Evolutionary conservation across 2,888 invertebrate species (phyloP), one percentile per base, ranked within the genome.

Genomic region (Syrista parreyssii): DNA sequence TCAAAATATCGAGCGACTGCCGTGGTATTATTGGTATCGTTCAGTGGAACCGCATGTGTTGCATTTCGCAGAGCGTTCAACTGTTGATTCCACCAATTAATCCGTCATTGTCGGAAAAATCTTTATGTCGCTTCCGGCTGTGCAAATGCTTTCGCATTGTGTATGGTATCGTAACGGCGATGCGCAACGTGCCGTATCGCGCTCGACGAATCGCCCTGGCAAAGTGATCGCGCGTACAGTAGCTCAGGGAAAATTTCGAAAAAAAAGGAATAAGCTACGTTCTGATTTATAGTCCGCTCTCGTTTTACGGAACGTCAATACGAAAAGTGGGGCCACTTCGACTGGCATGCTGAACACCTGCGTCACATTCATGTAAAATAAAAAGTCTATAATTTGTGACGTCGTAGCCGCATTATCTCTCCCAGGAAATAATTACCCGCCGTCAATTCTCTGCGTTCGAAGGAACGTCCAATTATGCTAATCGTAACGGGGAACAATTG

Each of bases 381-480:
- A 80, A 83, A 81, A 80, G 74, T 77, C 79, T 84, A 79, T 81
- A 84, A 84, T 84, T 84, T 83, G 79, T 76, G 73, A 75, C 75
- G 76, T 81, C 78, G 78, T 74, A 79, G 73, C 81, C 74, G 79
- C 77, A 68, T 83, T 84, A 79, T 80, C 80, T 78, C 79, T 83
- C 83, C 79, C 83, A 84, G 80, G 85, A 84, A 84, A 82, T 84
- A 81, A 84, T 84, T 84, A 83, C 79, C 81, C 83, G 11, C 79
- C 83, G 78, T 78, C 80, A 78, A 82, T 84, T 84, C 81, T 80
- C 77, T 73, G 68, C 80, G 79, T 73, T 78, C 75, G 69, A 68
- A 71, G 82, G 79, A 87, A 86, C 86, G 86, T 85, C 87, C 87
- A 86, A 87, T 87, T 87, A 87, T 86, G 87, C 84, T 87, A 86